phyloP scores from a whole-genome alignment of 30 jellyfish, hydroid and myxozoan genomes.

The Aurelia sp. region DNA sequence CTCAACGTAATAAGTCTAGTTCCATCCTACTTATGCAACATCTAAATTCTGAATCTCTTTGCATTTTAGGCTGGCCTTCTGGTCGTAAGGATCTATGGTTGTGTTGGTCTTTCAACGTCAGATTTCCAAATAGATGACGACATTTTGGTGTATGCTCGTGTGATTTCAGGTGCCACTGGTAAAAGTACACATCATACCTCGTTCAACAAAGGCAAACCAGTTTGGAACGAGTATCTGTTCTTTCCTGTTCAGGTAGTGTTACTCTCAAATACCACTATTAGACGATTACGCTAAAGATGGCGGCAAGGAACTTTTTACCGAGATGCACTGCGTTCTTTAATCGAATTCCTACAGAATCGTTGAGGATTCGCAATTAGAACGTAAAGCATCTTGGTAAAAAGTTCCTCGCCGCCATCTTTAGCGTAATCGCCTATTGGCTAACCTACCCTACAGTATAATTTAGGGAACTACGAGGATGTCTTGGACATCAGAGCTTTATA shows the following conservation, averaged over 20 bases:
- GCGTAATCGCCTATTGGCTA: no score
- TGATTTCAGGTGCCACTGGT: constrained; percentile 55
- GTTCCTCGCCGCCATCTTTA: no score
- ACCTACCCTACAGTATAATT: not conserved
- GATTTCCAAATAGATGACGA: constrained; percentile 61
- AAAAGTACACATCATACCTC: constrained; percentile 63
- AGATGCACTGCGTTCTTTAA: no score
- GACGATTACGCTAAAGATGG: no score
- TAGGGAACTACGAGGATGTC: no score
- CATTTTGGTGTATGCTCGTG: constrained; percentile 58
- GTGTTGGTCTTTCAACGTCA: constrained; percentile 43
- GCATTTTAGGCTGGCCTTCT: constrained; percentile 49
- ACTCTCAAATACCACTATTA: not conserved
- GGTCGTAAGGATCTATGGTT: constrained; percentile 67
- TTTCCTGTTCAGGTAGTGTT: constrained; percentile 62
- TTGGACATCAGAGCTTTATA: no score
- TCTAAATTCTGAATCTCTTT: not conserved
- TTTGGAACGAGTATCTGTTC: constrained; percentile 67
- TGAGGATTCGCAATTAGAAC: no score
- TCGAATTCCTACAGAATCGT: no score
- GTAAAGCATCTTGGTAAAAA: no score
- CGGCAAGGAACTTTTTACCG: no score
- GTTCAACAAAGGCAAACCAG: constrained; percentile 67
- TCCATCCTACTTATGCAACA: no score
- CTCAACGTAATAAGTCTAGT: no score